A percentile compares a stretch with the other conserved stretches of the same genome.
phyloP scores from a whole-genome alignment of 2,797 vertebrate species.

The Acomys russatus region DNA sequence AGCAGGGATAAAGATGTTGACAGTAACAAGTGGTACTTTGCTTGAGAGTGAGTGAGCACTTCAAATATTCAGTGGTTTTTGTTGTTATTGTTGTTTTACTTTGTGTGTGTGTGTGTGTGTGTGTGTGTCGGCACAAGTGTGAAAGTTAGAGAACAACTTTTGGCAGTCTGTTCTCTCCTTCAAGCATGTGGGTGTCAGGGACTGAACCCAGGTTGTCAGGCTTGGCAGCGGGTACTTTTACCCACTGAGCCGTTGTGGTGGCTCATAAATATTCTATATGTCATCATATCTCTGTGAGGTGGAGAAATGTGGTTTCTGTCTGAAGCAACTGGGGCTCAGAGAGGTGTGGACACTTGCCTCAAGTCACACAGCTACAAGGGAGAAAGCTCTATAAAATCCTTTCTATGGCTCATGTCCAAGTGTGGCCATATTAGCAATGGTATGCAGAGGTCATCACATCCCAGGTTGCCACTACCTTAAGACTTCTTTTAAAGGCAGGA shows the following conservation, averaged over 20 bases:
- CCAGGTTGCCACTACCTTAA: not conserved
- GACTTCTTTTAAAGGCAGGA: slow-evolving; percentile 3
- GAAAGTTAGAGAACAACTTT: not conserved
- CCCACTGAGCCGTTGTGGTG: not conserved
- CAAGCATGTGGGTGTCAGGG: not conserved
- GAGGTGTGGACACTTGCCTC: not conserved
- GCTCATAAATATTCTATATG: not conserved
- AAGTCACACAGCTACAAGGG: not conserved
- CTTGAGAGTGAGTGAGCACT: not conserved
- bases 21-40: not conserved
- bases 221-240: not conserved
- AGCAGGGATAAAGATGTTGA: no score
- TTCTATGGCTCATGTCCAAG: not conserved
- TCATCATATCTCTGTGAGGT: not conserved
- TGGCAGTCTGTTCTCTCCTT: not conserved
- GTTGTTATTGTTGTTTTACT: not conserved
- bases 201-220: not conserved
- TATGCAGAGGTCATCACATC: not conserved
- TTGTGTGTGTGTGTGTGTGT: no score
- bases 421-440: not conserved
- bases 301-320: not conserved
- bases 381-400: not conserved
- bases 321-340: slow-evolving; percentile 50
- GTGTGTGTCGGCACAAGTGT: not conserved
- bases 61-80: not conserved